A percentile compares a stretch with the other conserved stretches of the same genome.
phyloP scores from a whole-genome alignment of 2,888 invertebrate genomes.

The Lacanobia oleracea region DNA sequence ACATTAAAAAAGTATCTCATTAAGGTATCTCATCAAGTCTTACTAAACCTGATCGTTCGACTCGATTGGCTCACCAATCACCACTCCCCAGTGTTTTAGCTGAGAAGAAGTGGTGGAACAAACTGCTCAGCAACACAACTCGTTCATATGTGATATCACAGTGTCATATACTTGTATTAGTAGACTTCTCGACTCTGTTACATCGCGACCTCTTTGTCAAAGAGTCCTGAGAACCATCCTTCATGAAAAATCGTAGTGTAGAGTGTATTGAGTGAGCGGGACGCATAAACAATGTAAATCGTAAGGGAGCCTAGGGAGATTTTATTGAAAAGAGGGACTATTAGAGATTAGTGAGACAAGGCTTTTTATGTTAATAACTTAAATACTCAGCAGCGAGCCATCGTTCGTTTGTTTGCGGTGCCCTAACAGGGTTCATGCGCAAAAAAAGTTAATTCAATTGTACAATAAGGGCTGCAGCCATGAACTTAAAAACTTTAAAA shows the following conservation, averaged over 20 bases:
- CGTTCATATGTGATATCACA: background rate
- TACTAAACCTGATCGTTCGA: background rate
- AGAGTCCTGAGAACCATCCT: conserved; percentile 2
- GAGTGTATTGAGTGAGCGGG: conserved; percentile 27
- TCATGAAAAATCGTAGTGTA: background rate
- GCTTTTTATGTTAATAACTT: too few species aligned
- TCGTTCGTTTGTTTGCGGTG: too few species aligned
- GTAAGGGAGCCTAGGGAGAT: conserved; percentile 4
- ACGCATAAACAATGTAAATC: background rate
- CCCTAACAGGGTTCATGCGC: too few species aligned
- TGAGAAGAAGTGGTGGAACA: background rate
- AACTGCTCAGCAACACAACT: background rate
- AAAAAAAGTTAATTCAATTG: too few species aligned
- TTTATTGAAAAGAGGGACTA: background rate
- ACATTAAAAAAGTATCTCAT: background rate
- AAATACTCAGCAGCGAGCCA: too few species aligned
- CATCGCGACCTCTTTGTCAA: background rate
- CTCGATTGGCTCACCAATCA: background rate
- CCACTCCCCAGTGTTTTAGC: background rate
- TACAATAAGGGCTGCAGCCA: too few species aligned
- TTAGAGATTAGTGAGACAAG: background rate
- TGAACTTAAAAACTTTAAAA: background rate
- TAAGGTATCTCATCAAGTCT: background rate
- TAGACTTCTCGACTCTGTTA: background rate
- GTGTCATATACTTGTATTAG: background rate